Conservation (phyloP, 2,797 vertebrate genomes). For the Pseudochirops corinnae region DNA sequence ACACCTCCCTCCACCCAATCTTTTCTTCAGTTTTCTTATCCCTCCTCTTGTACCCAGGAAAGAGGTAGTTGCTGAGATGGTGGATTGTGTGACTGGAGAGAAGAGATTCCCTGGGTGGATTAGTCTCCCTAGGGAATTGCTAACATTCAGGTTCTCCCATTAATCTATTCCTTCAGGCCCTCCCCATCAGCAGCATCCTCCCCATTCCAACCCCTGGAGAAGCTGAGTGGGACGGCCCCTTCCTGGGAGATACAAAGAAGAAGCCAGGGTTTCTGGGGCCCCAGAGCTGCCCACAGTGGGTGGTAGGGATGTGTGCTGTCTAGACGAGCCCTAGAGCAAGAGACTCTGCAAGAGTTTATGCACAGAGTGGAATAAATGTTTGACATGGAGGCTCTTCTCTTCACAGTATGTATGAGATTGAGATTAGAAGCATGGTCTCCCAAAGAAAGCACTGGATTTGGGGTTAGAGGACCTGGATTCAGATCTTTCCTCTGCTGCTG, state of each 20-base stretch:
- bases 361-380: background rate
- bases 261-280: background rate
- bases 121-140: background rate
- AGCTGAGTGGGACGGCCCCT: background rate
- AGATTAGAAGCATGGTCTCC: background rate
- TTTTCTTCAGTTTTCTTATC: background rate
- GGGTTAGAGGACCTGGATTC: background rate
- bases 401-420: background rate
- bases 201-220: background rate
- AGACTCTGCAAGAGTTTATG: background rate
- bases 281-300: background rate
- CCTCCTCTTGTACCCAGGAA: background rate
- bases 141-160: background rate
- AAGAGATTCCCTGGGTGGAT: background rate
- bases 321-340: background rate
- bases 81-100: background rate
- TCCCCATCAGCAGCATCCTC: background rate
- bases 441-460: background rate
- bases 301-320: background rate
- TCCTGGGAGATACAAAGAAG: background rate
- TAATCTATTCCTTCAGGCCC: background rate
- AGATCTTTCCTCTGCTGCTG: background rate
- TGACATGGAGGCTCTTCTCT: background rate
- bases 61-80: background rate
- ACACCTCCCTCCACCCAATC: background rate